phyloP scores from a whole-genome alignment of 2,888 invertebrate genomes.

The Harmothoe impar region DNA sequence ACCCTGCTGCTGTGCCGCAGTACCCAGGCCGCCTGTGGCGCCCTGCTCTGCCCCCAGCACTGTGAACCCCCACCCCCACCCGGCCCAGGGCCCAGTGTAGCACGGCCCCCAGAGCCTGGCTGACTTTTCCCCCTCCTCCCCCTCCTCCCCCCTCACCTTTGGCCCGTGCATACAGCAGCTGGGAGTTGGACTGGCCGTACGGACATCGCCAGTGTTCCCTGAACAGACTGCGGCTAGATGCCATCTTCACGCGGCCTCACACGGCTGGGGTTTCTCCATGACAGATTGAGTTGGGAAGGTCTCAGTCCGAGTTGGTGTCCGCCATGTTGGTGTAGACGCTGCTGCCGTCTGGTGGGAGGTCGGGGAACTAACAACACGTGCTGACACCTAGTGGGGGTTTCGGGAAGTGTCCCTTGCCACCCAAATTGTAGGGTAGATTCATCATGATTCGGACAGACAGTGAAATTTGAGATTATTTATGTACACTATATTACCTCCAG shows the following conservation, averaged over 20 bases:
- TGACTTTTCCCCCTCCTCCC: background rate
- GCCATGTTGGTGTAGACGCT: conserved; percentile 6
- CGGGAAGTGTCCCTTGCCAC: background rate
- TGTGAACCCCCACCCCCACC: no score
- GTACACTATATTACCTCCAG: no score
- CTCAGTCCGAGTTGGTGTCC: background rate
- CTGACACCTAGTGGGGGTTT: background rate
- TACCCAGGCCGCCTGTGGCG: background rate
- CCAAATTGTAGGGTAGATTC: background rate
- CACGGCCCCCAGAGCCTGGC: no score
- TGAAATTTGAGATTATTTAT: no score
- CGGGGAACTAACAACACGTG: background rate
- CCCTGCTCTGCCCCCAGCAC: background rate
- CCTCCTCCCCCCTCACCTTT: conserved; percentile 14
- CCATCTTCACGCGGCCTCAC: background rate
- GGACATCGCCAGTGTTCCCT: conserved; percentile 26
- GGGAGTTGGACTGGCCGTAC: background rate
- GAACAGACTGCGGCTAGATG: conserved; percentile 31
- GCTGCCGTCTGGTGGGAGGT: background rate
- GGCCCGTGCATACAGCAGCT: conserved; percentile 30
- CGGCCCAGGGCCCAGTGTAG: no score
- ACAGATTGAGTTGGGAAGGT: background rate
- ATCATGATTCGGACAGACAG: background rate
- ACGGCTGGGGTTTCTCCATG: background rate
- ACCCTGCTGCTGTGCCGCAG: background rate